phyloP scores from a whole-genome alignment of 2,888 invertebrate species.

The Diploptera punctata region DNA sequence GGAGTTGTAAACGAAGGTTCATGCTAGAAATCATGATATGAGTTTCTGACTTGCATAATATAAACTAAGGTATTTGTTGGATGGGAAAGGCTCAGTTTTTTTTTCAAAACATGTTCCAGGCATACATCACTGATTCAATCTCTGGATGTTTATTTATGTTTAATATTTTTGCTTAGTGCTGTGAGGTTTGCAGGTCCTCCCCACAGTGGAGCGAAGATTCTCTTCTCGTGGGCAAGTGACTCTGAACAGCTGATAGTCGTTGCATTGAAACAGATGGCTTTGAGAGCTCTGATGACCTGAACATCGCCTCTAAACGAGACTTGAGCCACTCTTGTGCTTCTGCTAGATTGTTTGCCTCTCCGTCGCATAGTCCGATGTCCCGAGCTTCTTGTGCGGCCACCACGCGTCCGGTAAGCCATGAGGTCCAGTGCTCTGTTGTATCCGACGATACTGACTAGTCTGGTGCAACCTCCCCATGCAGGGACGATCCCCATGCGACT shows the following conservation, averaged over 20 bases:
- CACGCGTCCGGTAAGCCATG: conserved; percentile 50
- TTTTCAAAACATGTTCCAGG: too few species aligned
- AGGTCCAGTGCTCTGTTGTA: conserved; percentile 53
- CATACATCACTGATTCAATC: too few species aligned
- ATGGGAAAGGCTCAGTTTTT: too few species aligned
- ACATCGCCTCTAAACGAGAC: conserved; percentile 46
- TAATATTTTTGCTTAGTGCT: conserved; percentile 16
- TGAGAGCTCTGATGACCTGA: conserved; percentile 49
- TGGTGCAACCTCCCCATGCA: conserved; percentile 60
- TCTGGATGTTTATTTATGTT: conserved; percentile 15
- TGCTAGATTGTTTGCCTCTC: conserved; percentile 46
- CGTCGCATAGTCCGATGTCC: conserved; percentile 54
- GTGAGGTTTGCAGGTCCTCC: conserved; percentile 52
- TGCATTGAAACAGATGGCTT: conserved; percentile 48
- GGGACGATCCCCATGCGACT: conserved; percentile 57
- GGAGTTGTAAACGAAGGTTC: too few species aligned
- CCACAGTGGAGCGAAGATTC: conserved; percentile 55
- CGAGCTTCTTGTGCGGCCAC: conserved; percentile 52
- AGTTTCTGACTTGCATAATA: too few species aligned
- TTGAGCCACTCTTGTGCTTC: conserved; percentile 51
- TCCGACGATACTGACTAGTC: conserved; percentile 55
- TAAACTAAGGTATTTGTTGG: too few species aligned
- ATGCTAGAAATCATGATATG: too few species aligned
- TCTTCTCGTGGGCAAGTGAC: conserved; percentile 51
- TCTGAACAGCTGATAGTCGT: conserved; percentile 44